Percentiles rank a stretch among this genome's conserved stretches.
Conservation (phyloP, 2,113 vertebrate species). For the Nicator chloris region DNA sequence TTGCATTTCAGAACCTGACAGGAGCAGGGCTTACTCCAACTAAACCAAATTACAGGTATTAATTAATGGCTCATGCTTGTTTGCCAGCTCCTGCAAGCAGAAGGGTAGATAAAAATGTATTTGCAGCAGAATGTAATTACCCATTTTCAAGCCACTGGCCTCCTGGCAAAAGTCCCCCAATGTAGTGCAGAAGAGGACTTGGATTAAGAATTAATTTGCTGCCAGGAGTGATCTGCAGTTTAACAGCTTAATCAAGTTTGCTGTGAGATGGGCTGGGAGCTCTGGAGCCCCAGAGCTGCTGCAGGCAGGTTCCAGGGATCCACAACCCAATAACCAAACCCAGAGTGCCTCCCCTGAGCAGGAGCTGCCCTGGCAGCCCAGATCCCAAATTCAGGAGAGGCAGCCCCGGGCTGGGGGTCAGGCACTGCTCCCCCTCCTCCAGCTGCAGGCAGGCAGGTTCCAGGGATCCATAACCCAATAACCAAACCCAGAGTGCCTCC, state of each 20-base stretch:
- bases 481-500: too few species aligned
- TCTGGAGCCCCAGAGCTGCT: conserved; percentile 11
- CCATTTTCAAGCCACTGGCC: conserved; percentile 40
- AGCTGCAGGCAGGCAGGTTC: too few species aligned
- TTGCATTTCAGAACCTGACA: conserved; percentile 7
- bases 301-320: neutral
- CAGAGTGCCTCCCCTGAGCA: too few species aligned
- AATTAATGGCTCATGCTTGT: conserved; percentile 46
- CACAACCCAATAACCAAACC: neutral
- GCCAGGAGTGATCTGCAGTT: conserved; percentile 55
- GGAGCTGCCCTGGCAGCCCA: too few species aligned
- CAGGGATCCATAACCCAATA: too few species aligned
- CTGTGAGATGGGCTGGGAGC: neutral
- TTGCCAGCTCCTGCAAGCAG: conserved; percentile 41
- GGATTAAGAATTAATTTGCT: conserved; percentile 71
- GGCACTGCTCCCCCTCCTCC: too few species aligned
- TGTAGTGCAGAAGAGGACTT: neutral
- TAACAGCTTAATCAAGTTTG: conserved; percentile 70
- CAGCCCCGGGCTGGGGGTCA: too few species aligned
- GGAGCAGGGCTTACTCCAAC: neutral
- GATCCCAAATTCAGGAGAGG: too few species aligned
- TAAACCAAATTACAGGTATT: conserved; percentile 43
- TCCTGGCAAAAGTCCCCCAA: conserved; percentile 11
- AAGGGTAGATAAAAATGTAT: conserved; percentile 1
- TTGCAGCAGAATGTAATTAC: conserved; percentile 34